Evolutionary conservation across 2,888 invertebrate genomes (phyloP).

Genomic region (Melanargia galathea): DNA sequence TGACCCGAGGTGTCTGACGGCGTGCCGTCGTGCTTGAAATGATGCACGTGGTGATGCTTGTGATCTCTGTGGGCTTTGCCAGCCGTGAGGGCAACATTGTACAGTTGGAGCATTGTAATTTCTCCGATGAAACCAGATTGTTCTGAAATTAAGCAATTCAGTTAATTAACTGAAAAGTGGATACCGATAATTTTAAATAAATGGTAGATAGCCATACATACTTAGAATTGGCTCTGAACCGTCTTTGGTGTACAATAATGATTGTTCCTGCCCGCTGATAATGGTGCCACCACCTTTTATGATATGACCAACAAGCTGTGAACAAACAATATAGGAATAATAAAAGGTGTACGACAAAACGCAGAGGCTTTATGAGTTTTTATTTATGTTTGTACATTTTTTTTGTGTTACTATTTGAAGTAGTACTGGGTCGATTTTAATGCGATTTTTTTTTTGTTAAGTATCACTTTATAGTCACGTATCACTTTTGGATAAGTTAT

Average conservation of each 20-base stretch:
- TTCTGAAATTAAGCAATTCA: slow-evolving; percentile 62
- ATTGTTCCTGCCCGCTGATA: slow-evolving; percentile 88
- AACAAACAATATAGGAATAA: background rate
- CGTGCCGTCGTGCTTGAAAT: slow-evolving; percentile 88
- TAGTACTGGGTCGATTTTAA: too few species aligned
- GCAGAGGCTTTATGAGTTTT: too few species aligned
- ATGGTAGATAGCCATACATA: slow-evolving; percentile 46
- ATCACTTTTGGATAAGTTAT: too few species aligned
- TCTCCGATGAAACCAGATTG: slow-evolving; percentile 87
- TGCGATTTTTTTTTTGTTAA: too few species aligned
- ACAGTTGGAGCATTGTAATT: slow-evolving; percentile 90
- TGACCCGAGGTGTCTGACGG: slow-evolving; percentile 83
- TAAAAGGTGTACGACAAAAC: background rate
- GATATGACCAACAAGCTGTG: slow-evolving; percentile 88
- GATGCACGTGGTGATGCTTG: slow-evolving; percentile 93
- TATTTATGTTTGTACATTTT: too few species aligned
- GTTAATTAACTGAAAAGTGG: background rate
- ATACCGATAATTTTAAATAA: background rate
- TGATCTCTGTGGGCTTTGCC: slow-evolving; percentile 94
- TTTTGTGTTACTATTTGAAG: too few species aligned
- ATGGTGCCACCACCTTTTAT: slow-evolving; percentile 89
- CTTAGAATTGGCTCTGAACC: slow-evolving; percentile 56
- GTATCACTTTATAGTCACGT: too few species aligned
- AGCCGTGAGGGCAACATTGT: slow-evolving; percentile 90
- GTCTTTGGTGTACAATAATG: slow-evolving; percentile 64